Conservation (phyloP, 2,888 invertebrate species). For the Ophion obscuratus region DNA sequence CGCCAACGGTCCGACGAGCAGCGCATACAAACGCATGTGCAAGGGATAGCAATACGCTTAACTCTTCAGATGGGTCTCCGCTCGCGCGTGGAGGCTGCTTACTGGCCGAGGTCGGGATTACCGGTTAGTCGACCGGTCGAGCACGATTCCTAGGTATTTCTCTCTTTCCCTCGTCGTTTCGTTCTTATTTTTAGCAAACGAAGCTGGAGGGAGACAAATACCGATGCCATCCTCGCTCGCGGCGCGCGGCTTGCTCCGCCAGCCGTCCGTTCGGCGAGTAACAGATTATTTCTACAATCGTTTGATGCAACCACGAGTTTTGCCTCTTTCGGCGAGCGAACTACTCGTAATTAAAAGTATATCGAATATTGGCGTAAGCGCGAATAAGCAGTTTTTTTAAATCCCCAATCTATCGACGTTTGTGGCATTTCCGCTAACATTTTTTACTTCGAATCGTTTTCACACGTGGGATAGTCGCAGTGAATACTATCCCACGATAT, state of each 20-base stretch:
- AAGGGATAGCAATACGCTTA: background rate
- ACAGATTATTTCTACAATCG: constrained; percentile 51
- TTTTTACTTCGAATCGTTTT: too few relatives aligned
- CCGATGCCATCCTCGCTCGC: constrained; percentile 52
- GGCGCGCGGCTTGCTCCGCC: constrained; percentile 27
- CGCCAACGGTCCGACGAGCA: constrained; percentile 48
- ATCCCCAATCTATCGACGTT: too few relatives aligned
- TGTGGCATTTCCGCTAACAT: too few relatives aligned
- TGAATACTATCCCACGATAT: too few relatives aligned
- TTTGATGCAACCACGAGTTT: constrained; percentile 42
- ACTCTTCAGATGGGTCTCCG: constrained; percentile 32
- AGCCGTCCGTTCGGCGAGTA: constrained; percentile 46
- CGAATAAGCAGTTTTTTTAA: too few relatives aligned
- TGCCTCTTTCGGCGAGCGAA: constrained; percentile 41
- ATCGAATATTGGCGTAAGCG: background rate
- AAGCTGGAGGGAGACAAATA: constrained; percentile 46
- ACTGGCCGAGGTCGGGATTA: constrained; percentile 65
- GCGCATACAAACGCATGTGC: constrained; percentile 10
- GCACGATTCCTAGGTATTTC: constrained; percentile 55
- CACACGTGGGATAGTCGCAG: too few relatives aligned
- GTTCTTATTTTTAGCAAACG: constrained; percentile 9
- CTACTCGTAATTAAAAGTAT: background rate
- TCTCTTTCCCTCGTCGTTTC: constrained; percentile 30
- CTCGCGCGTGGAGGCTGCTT: constrained; percentile 38
- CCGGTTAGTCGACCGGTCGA: constrained; percentile 62